phyloP scores from a whole-genome alignment of 2,113 vertebrate genomes.

The Herpetotheres cachinnans region DNA sequence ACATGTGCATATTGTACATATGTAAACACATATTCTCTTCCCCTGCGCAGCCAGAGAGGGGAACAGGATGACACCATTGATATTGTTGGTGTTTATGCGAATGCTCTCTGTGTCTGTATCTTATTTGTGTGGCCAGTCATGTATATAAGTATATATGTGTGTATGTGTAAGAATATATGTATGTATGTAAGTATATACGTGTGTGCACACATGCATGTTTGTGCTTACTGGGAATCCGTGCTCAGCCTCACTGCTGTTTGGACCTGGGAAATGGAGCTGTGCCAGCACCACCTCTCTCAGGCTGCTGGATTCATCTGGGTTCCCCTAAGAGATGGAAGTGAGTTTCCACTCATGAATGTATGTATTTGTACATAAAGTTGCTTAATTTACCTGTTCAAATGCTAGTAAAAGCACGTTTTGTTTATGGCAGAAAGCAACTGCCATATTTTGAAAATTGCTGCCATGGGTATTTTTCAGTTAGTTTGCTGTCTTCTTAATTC shows the following conservation, averaged over 20 bases:
- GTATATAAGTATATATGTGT: neutral
- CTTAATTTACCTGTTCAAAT: neutral
- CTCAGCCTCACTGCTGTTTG: neutral
- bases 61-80: neutral
- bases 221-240: neutral
- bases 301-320: neutral
- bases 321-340: neutral
- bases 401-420: neutral
- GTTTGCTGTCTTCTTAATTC: neutral
- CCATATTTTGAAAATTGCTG: neutral
- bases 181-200: neutral
- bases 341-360: neutral
- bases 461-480: neutral
- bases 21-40: neutral
- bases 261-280: neutral
- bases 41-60: neutral
- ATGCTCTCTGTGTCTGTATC: neutral
- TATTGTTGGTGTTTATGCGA: neutral
- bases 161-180: neutral
- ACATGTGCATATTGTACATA: neutral
- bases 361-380: neutral
- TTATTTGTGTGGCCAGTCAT: neutral
- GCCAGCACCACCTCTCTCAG: neutral
- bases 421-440: neutral
- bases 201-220: no score